Percentiles rank a stretch among this genome's conserved stretches.
Conservation (phyloP, 2,888 invertebrate species). For the Lepidocyrtinus sp. region DNA sequence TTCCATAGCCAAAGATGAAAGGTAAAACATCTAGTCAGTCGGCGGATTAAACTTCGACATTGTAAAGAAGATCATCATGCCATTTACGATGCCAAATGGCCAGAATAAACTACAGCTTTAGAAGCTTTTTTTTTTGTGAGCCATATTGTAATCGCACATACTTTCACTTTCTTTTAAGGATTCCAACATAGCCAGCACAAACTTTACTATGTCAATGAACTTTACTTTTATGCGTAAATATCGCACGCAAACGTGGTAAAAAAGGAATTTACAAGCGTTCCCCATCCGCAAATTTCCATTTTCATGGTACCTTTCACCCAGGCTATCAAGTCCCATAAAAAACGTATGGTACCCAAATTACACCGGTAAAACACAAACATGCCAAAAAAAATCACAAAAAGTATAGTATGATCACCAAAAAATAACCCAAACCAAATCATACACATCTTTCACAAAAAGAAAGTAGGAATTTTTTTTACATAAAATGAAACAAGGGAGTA, state of each 20-base stretch:
- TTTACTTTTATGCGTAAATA: constrained; percentile 5
- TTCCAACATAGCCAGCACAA: too few species aligned
- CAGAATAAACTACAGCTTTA: too few species aligned
- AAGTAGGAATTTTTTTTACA: neutral
- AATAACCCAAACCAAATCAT: constrained; percentile 51
- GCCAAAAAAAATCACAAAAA: constrained; percentile 16
- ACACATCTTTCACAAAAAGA: neutral
- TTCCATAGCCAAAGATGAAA: constrained; percentile 19
- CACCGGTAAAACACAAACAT: neutral
- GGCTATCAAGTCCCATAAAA: too few species aligned
- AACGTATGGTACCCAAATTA: neutral
- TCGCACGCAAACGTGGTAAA: neutral
- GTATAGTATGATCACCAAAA: constrained; percentile 46
- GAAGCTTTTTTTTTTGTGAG: too few species aligned
- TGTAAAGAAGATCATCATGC: too few species aligned
- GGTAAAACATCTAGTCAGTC: constrained; percentile 20
- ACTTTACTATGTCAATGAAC: constrained; percentile 48
- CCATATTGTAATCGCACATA: too few species aligned
- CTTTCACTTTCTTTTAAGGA: too few species aligned
- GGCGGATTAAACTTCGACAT: too few species aligned
- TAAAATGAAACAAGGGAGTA: neutral
- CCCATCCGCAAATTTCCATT: too few species aligned
- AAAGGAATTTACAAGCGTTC: too few species aligned
- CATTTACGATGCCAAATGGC: neutral
- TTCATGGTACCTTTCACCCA: too few species aligned